Conservation (phyloP, 2,888 invertebrate genomes). For the Metacarcinus magister region DNA sequence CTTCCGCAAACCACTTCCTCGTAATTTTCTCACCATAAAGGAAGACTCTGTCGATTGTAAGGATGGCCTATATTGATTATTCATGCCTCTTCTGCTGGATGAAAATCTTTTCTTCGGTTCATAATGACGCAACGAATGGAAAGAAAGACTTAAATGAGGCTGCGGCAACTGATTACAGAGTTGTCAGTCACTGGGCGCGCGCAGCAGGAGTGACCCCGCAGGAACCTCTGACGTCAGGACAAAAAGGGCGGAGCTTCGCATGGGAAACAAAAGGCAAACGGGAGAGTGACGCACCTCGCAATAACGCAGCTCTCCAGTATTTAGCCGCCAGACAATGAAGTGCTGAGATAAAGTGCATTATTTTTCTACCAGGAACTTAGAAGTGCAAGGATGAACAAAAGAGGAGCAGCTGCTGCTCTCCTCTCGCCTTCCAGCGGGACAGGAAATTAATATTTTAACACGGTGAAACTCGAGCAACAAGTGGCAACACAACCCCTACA, state of each 20-base stretch:
- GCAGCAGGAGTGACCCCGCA: slow-evolving; percentile 78
- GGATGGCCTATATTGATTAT: slow-evolving; percentile 68
- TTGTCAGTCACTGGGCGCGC: slow-evolving; percentile 80
- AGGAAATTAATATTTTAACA: slow-evolving; percentile 66
- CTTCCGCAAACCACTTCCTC: slow-evolving; percentile 71
- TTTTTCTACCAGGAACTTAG: neutral
- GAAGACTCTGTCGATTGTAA: neutral
- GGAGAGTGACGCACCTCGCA: slow-evolving; percentile 70
- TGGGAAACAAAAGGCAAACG: slow-evolving; percentile 78
- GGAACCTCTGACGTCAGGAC: slow-evolving; percentile 80
- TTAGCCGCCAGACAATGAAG: neutral
- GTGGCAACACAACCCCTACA: slow-evolving; percentile 55
- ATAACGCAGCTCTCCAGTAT: slow-evolving; percentile 12
- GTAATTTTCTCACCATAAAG: neutral
- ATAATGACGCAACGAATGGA: slow-evolving; percentile 53
- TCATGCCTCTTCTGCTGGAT: slow-evolving; percentile 47
- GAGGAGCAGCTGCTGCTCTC: neutral
- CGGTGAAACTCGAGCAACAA: slow-evolving; percentile 56
- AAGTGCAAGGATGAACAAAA: neutral
- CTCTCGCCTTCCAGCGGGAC: neutral
- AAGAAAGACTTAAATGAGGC: slow-evolving; percentile 57
- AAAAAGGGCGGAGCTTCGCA: slow-evolving; percentile 71
- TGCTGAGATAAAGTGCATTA: neutral
- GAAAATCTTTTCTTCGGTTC: slow-evolving; percentile 32
- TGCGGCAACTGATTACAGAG: slow-evolving; percentile 67